Base-by-base conservation (phyloP, 2,797 vertebrate species). In the Cynopterus sphinx region DNA sequence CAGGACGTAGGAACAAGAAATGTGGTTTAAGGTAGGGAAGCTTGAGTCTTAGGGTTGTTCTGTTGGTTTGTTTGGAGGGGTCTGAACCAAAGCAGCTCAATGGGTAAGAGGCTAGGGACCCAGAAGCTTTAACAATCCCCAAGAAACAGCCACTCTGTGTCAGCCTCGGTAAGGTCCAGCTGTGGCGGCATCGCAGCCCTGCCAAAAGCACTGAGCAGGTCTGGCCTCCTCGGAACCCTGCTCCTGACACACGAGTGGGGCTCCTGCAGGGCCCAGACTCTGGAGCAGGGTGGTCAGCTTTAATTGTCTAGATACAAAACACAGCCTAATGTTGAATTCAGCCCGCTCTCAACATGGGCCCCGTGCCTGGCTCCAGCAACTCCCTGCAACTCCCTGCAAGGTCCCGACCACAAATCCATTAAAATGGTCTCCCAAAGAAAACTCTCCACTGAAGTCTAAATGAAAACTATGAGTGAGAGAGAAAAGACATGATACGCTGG, bases 281-380 rank as follows among this genome's bases (percentile, higher is more conserved):
- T 61, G 90, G 78, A n/a, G 92, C 90, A 81, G 77, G 88, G 81
- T 74, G 41, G 88, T 81, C 24, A 0, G 87, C 90, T 97, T 96
- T 96, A 92, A 97, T 96, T 96, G 82, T 94, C 68, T 95, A 57
- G 82, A 91, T 89, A 95, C 95, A 90, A 94, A 97, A 96, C 94
- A 49, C 96, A 96, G 97, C 87, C 94, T 95, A 51, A 57, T 87
- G 91, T 95, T 96, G 95, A 96, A 97, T 96, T 96, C 92, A 92
- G 77, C 83, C 74, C n/a, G 68, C 43, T 95, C 53, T 31, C 13
- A 11, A 33, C n/a, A 43, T 24, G 41, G 75, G 70, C 63, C 36
- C 61, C 0, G 12, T 46, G 51, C 90, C 88, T 0, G 7, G 75
- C 77, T 96, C 87, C 73, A 57, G 59, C 22, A 6, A 85, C 43